Evolutionary conservation across 1,140 invertebrate genomes (phyloP), one percentile per base, ranked within the genome.

Genomic region (Aphelenchoides besseyi): DNA sequence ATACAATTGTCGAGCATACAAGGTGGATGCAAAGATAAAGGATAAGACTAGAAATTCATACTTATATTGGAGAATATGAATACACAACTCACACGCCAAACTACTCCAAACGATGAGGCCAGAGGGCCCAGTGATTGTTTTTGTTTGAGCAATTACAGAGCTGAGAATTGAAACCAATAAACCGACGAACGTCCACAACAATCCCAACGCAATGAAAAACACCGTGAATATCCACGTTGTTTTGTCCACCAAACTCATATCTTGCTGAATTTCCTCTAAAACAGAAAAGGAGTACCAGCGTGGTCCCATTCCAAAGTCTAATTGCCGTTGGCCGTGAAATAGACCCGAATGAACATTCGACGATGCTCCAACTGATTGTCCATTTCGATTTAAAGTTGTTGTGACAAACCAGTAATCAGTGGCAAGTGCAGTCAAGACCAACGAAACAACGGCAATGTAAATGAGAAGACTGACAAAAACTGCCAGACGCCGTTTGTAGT

Each of bases 161-260:
- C 78, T 76, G 28, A 63, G 36, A 12, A 77, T 32, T 18, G 75
- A 29, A 35, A 77, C 70, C 30, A 77, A 41, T 23, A 78, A 28
- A 1, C 70, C 75, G 16, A 79, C 67, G 41, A 78, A 68, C 32
- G 69, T 79, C 76, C 76, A 77, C 33, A 77, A 54, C 23, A 77
- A 26, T 35, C 75, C 75, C n/a, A 77, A 55, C 1, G 55, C 71
- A 54, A 54, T 77, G 28, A 69, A 74, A 18, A 77, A 77, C 12
- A 77, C 32, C 36, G 62, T 62, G 12, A 69, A 59, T 32, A 77
- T 61, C 76, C 74, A 77, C 26, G 33, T 41, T 23, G 41, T 29
- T 55, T 70, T 71, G 36, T 70, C 64, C 16, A 77, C 48, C 59
- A 77, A 77, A 26, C 77, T 53, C n/a, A 67, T 26, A 26, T 57